These are phyloP conservation scores for Drosophila parvula DNA, from an alignment of 1,140 invertebrate genomes.

Conservation along the genomic window DNA sequence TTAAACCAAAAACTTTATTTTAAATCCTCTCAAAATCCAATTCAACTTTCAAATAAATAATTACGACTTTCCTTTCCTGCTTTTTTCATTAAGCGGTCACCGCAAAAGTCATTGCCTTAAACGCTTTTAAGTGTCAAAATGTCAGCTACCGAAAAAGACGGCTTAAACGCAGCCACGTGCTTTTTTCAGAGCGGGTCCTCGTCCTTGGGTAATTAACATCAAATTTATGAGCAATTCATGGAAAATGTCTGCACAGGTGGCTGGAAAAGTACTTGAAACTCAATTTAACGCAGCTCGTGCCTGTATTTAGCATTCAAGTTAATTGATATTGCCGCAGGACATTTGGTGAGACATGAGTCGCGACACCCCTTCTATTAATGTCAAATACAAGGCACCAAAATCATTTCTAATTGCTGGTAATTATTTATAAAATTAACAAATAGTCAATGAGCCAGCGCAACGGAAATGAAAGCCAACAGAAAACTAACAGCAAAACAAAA, in stretches of 20 bases:
- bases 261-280: conserved; percentile 51
- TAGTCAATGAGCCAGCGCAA: conserved; percentile 32
- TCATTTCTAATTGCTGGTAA: conserved; percentile 58
- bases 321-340: conserved; percentile 67
- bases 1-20: neutral
- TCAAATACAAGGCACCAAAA: conserved; percentile 26
- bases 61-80: neutral
- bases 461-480: conserved; percentile 36
- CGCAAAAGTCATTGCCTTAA: conserved; percentile 26
- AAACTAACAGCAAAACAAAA: conserved; percentile 30
- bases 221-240: conserved; percentile 72
- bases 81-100: conserved; percentile 15
- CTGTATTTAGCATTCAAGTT: conserved; percentile 52
- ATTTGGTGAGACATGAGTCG: conserved; percentile 35
- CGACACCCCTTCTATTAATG: conserved; percentile 19
- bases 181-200: conserved; percentile 5
- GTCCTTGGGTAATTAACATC: conserved; percentile 66
- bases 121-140: conserved; percentile 23
- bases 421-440: conserved; percentile 63
- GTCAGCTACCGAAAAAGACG: conserved; percentile 18
- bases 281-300: conserved; percentile 50
- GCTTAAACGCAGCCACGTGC: conserved; percentile 10
- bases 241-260: conserved; percentile 65
- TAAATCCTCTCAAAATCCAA: neutral
- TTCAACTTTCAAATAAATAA: conserved; percentile 1